Base-by-base conservation (phyloP, 2,113 vertebrate species). In the Fulmarus glacialis region DNA sequence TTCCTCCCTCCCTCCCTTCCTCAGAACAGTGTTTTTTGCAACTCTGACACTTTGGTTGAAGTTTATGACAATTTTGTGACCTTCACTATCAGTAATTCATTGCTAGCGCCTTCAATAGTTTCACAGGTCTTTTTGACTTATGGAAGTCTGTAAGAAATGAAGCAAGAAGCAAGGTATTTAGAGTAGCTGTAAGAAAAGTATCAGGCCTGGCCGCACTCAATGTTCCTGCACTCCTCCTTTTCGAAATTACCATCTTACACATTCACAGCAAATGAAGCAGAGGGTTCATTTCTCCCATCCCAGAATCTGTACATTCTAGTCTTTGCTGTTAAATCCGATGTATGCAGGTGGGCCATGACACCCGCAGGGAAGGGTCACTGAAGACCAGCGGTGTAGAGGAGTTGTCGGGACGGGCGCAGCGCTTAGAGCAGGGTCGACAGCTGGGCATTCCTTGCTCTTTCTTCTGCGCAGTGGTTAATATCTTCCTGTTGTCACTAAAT, bases 371-470 rank as follows among this genome's bases (percentile, higher is more conserved):
- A 42, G 38, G 42, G 29, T 17, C 23, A 0, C n/a, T 21, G 11
- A 5, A 16, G 11, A 26, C 72, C 67, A 2, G 58, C 0, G 0
- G 3, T 4, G 18, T 1, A 15, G 9, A 42, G 58, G 29, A 38
- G 32, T 0, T 58, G 30, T 48, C 0, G 4, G 26, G 42, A 26
- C 16, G n/a, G 15, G 16, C 1, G 3, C 24, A 14, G 38, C 8
- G 42, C 59, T 75, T 32, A 2, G 2, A 34, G 38, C 55, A 17
- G n/a, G 20, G 13, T 26, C 0, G 1, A 22, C 34, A 17, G 34
- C 29, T 38, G 40, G 30, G 2, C 42, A 6, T 52, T 67, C 38
- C 36, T 43, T 30, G 34, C 42, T n/a, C 16, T 66, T 29, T 10
- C 43, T n/a, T 52, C 60, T 11, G 9, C 4, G 0, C 12, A 1